phyloP scores from a whole-genome alignment of 2,797 vertebrate species.

The Ctenopoma multispine region DNA sequence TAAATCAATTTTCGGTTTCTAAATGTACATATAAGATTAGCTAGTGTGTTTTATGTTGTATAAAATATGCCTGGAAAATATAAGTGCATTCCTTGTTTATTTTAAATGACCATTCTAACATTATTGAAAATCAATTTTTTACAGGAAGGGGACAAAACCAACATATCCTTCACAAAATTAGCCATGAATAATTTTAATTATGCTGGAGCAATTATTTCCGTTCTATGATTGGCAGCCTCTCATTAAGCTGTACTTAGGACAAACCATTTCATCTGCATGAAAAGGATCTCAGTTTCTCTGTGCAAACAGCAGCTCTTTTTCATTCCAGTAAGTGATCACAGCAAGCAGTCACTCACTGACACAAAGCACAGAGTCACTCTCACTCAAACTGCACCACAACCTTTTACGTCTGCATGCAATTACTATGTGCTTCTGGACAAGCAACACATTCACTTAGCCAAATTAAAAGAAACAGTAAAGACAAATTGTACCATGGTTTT shows the following conservation, averaged over 20 bases:
- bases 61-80: too few relatives aligned
- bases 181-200: constrained; percentile 70
- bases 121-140: constrained; percentile 60
- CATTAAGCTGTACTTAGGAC: constrained; percentile 73
- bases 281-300: constrained; percentile 24
- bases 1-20: too few relatives aligned
- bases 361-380: constrained; percentile 35
- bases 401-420: constrained; percentile 67
- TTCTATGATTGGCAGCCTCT: constrained; percentile 68
- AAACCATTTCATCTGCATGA: constrained; percentile 51
- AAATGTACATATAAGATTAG: too few relatives aligned
- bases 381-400: constrained; percentile 56
- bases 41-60: too few relatives aligned
- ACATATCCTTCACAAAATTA: constrained; percentile 56
- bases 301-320: constrained; percentile 40
- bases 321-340: constrained; percentile 72
- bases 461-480: constrained; percentile 58
- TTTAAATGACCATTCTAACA: neutral
- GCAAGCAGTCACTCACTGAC: constrained; percentile 50
- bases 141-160: constrained; percentile 40
- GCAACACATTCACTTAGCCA: constrained; percentile 60
- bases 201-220: constrained; percentile 66
- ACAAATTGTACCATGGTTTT: constrained; percentile 29
- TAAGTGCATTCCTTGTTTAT: too few relatives aligned
- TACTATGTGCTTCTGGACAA: constrained; percentile 41